Evolutionary conservation across 2,113 vertebrate species (phyloP).

Genomic region (Carettochelys insculpta): DNA sequence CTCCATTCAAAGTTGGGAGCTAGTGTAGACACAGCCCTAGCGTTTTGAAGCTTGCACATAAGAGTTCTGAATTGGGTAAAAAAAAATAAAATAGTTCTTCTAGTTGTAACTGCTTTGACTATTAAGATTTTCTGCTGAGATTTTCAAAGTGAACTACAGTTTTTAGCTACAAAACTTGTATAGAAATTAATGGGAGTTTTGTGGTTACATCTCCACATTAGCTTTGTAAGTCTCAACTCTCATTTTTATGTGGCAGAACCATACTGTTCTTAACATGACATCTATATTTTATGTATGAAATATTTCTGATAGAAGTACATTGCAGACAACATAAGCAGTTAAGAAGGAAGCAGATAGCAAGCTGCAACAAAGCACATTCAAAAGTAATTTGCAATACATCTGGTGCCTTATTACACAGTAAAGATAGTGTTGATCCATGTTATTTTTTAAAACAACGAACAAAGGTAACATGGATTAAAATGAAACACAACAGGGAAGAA

Average conservation of each 20-base stretch:
- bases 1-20: no score
- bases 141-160: background rate
- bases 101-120: background rate
- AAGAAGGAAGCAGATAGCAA: background rate
- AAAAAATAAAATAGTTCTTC: background rate
- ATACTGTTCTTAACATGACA: background rate
- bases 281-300: background rate
- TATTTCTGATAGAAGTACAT: background rate
- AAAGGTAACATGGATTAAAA: constrained; percentile 40
- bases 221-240: background rate
- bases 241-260: background rate
- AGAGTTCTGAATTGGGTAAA: background rate
- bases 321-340: accelerated
- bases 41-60: background rate
- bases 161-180: constrained; percentile 23
- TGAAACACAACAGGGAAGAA: constrained; percentile 61
- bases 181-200: background rate
- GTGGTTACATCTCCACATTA: background rate
- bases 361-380: background rate
- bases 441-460: constrained; percentile 18
- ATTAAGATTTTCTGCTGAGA: constrained; percentile 3
- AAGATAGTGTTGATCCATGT: background rate
- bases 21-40: no score
- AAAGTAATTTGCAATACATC: background rate
- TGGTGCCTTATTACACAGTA: background rate